Percentiles rank a stretch among this genome's conserved stretches.
Evolutionary conservation across 2,888 invertebrate species (phyloP).

Genomic region (Pristionchus entomophagus): DNA sequence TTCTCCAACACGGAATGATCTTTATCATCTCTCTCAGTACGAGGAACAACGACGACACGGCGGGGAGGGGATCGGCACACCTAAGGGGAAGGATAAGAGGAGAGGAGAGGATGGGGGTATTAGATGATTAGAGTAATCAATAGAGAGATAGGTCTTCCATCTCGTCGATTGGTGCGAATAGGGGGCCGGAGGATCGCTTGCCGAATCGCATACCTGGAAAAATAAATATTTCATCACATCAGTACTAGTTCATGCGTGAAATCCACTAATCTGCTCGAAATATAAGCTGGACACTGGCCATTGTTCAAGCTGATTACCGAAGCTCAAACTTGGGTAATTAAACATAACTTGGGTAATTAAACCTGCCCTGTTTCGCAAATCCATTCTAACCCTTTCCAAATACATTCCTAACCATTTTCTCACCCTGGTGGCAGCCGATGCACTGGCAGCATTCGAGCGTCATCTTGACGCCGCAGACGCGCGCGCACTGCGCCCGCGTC

Average conservation of each 20-base stretch:
- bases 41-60: conserved; percentile 30
- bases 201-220: conserved; percentile 49
- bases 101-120: not conserved
- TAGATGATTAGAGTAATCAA: not conserved
- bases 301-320: too few relatives aligned
- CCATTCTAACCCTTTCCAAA: too few relatives aligned
- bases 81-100: not conserved
- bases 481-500: conserved; percentile 55
- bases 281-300: too few relatives aligned
- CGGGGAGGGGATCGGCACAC: not conserved
- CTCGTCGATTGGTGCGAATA: not conserved
- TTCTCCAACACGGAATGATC: conserved; percentile 18
- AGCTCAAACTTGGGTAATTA: too few relatives aligned
- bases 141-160: not conserved
- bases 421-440: conserved; percentile 50
- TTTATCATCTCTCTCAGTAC: conserved; percentile 32
- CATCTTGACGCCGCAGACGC: conserved; percentile 43
- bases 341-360: too few relatives aligned
- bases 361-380: too few relatives aligned
- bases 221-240: not conserved
- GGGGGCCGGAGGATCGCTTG: conserved; percentile 33
- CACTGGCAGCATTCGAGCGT: conserved; percentile 48
- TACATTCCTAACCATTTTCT: too few relatives aligned
- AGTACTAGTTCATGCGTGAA: too few relatives aligned
- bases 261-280: too few relatives aligned